Base-by-base conservation (phyloP, 2,888 invertebrate species). In the Ferrisia virgata region DNA sequence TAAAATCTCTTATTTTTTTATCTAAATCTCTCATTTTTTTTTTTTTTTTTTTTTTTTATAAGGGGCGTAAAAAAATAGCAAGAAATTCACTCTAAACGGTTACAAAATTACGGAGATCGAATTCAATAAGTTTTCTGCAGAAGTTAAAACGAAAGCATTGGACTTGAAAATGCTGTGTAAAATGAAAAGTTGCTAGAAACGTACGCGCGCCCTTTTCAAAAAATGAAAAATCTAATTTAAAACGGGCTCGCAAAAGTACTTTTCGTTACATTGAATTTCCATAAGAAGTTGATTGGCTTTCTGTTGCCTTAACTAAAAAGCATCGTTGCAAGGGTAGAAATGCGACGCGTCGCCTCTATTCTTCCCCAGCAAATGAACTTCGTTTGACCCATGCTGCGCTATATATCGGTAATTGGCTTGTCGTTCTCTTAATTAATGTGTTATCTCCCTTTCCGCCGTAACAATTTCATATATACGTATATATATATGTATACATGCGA, bases 181-280 rank as follows among this genome's bases (percentile, higher is more conserved):
- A 76, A 76, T 76, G 72, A 76, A 76, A 76, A 76, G 72, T 76
- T 76, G 36, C 72, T 76, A 18, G 43, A 47, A 47, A 47, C 43
- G 47, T 43, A n/a, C n/a, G 53, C 53, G 43, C 53, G 22, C 53
- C 53, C 43, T 80, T 47, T 47, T 80, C 80, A 83, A 83, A 83
- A 83, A 39, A 76, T 72, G 76, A 83, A 83, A 83, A 83, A 76
- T 76, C 76, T 76, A 83, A 76, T 83, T 83, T 76, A 83, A 83
- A 83, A 40, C 43, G 76, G 83, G 72, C 39, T 76, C 76, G 83
- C 72, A 40, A 83, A 83, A 83, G 72, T 72, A 72, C 72, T 83
- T 83, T 83, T 83, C 83, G 83, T 83, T 83, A 83, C 83, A 83
- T 83, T 83, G 83, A 83, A 83, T 83, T 83, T 83, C 83, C 83